Evolutionary conservation across 2,113 vertebrate species (phyloP).

Genomic region (Calyptommatus sinebrachiatus): DNA sequence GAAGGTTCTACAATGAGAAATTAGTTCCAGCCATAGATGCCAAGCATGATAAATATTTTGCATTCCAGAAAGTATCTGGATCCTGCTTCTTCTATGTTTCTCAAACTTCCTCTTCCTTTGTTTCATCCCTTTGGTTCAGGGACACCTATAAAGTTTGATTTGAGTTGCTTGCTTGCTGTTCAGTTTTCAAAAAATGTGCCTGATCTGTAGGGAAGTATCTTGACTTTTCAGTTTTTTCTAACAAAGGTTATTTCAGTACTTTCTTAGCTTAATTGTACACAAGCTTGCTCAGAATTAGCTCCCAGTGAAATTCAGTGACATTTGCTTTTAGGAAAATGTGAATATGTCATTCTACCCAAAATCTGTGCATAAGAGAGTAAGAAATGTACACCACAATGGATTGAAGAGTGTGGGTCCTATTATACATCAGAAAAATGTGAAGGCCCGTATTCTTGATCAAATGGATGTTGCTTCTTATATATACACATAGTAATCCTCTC

Average conservation of each 20-base stretch:
- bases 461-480: background rate
- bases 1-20: background rate
- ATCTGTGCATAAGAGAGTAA: background rate
- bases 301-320: background rate
- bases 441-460: background rate
- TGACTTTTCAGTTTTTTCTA: background rate
- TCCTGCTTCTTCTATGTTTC: background rate
- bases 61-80: background rate
- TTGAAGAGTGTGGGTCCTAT: background rate
- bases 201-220: background rate
- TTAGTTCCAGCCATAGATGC: background rate
- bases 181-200: background rate
- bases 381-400: background rate
- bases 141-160: slow-evolving; percentile 37
- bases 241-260: background rate
- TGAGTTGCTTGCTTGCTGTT: background rate
- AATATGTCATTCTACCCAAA: background rate
- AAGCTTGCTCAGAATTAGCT: background rate
- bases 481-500: background rate
- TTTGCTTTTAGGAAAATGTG: background rate
- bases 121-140: background rate
- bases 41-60: background rate
- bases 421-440: background rate
- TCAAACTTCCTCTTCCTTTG: background rate
- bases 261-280: background rate